Evolutionary conservation across 2,113 vertebrate species (phyloP), one percentile per base, ranked within the genome.

Genomic region (Tinamus guttatus): DNA sequence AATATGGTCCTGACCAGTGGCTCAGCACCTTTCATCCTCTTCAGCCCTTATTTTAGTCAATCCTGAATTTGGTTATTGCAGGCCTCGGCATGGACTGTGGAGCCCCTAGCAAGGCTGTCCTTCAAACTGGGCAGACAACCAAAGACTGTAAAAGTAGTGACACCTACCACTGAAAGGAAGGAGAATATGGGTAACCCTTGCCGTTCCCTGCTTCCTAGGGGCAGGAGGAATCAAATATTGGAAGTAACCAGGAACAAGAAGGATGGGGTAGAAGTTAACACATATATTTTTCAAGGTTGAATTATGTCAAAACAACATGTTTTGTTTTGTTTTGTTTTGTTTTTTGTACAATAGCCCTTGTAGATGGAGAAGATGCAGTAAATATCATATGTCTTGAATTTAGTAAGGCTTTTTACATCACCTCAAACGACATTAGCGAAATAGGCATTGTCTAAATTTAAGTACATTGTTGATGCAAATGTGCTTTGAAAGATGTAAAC

Each of bases 1-100:
- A 24, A 38, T 1, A 0, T 0, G 5, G 30, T 13, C 56, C 5
- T 0, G 0, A 2, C 0, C 28, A 24, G 1, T 8, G 28, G 40
- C 43, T 24, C 49, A 45, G 34, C n/a, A 30, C 38, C n/a, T n/a
- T 56, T 28, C 54, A 78, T 58, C 17, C 34, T n/a, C n/a, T n/a
- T 40, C 81, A 45, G 56, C 32, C 70, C 38, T 45, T 62, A 16
- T 45, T 51, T 56, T 40, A 65, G 2, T 20, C 85, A 25, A 1
- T 8, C 49, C n/a, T 21, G 51, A 11, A 3, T 47, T 64, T 27
- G 64, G 0, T 27, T 38, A 21, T 20, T 8, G 24, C 45, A 82
- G 38, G 51, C 25, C 51, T 52, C 24, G 10, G 25, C 13, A 13
- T 27, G 25, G 51, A 13, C 51, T 13, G 17, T 13, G 13, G 51